Evolutionary conservation across 2,113 vertebrate species (phyloP), one percentile per base, ranked within the genome.

Genomic region (Galeopterus variegatus): DNA sequence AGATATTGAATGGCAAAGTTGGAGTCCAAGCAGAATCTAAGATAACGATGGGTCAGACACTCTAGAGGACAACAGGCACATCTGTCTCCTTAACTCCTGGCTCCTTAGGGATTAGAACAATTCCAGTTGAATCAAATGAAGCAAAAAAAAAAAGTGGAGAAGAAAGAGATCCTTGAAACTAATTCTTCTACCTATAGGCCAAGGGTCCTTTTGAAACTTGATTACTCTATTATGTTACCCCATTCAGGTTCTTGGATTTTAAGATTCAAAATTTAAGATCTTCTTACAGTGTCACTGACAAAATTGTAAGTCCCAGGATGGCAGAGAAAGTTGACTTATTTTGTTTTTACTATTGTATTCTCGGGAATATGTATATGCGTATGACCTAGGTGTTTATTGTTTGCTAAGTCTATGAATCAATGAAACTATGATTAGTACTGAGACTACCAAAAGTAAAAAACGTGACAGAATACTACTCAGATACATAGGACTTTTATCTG

Each of bases 331-430:
- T 73, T 15, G 24, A 64, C 11, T 94, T 88, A 70, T 52, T 95
- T 80, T 82, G 2, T 41, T 95, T 75, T 48, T 12, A 67, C 0
- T 41, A 26, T 24, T 92, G 10, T 72, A 19, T 69, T 91, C 33
- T 92, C 24, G 88, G 17, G 72, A 81, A 28, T 62, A 48, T 73
- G 41, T 18, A 65, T 2, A 67, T 41, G 10, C 65, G 3, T 19
- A n/a, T 95, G 28, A 9, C 5, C 1, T 60, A 65, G 28, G 19
- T 60, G 19, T 65, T 88, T 60, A 84, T 45, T 76, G 17, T 80
- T 80, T 54, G 6, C 23, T 73, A 54, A 89, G 52, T 81, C 84
- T 26, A 92, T 54, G 84, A 90, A 90, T 93, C 58, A 77, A 11
- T 36, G 23, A 54, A 48, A 73, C 8, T 62, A 14, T 56, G 50